These are phyloP conservation scores for Norana najaformis DNA, from an alignment of 2,888 invertebrate species.

Conservation along the genomic window DNA sequence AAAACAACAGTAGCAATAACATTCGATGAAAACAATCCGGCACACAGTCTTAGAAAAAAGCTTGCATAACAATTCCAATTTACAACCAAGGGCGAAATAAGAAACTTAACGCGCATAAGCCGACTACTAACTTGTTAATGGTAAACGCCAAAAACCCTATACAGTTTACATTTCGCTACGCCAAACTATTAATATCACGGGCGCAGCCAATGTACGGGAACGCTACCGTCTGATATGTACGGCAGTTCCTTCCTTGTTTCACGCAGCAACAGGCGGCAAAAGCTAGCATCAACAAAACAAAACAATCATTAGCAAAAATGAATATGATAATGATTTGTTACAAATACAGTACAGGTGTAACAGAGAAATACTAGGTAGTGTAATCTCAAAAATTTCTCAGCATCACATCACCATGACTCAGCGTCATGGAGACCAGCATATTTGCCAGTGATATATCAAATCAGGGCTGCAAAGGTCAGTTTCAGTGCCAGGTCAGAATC, in stretches of 20 bases:
- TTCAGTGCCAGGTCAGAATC: too few relatives aligned
- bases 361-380: too few relatives aligned
- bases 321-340: too few relatives aligned
- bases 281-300: neutral
- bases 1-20: neutral
- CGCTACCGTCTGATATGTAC: slow-evolving; percentile 21
- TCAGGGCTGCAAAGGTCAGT: too few relatives aligned
- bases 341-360: too few relatives aligned
- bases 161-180: slow-evolving; percentile 13
- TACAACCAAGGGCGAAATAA: neutral
- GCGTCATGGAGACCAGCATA: too few relatives aligned
- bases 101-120: slow-evolving; percentile 3
- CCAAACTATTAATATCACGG: slow-evolving; percentile 25
- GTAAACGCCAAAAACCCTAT: slow-evolving; percentile 21
- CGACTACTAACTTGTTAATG: slow-evolving; percentile 20
- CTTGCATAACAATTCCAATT: slow-evolving; percentile 22
- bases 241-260: neutral
- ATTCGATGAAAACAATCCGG: slow-evolving; percentile 17
- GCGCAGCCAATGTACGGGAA: slow-evolving; percentile 1
- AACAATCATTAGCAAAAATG: neutral
- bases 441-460: too few relatives aligned
- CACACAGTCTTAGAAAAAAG: slow-evolving; percentile 20
- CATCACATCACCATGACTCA: too few relatives aligned
- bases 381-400: too few relatives aligned
- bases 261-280: slow-evolving; percentile 23